Percentiles rank a stretch among this genome's conserved stretches.
phyloP scores from a whole-genome alignment of 2,888 invertebrate species.

The Merodon equestris region DNA sequence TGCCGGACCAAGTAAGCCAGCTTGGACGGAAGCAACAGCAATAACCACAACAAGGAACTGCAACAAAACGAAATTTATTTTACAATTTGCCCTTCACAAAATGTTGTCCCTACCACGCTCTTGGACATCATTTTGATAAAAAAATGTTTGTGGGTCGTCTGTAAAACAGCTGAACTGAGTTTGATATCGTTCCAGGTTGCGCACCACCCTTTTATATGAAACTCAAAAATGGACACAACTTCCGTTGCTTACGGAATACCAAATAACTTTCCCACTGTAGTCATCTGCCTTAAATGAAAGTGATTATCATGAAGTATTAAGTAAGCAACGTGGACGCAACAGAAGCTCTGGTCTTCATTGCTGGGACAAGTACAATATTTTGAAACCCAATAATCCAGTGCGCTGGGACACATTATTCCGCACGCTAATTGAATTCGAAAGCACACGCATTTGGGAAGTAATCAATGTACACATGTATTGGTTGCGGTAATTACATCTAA shows the following conservation, averaged over 20 bases:
- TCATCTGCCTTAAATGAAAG: conserved; percentile 16
- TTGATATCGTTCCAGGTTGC: conserved; percentile 30
- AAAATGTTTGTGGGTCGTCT: conserved; percentile 17
- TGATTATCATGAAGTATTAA: conserved; percentile 40
- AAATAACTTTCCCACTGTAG: conserved; percentile 16
- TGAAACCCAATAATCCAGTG: conserved; percentile 41
- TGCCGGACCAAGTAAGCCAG: conserved; percentile 78
- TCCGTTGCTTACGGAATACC: conserved; percentile 38
- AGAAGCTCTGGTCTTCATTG: too few species aligned
- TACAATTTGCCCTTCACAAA: neutral
- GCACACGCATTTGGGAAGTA: conserved; percentile 21
- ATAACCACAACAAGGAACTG: conserved; percentile 74
- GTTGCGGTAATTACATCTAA: conserved; percentile 33
- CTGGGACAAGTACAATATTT: neutral
- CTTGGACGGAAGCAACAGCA: conserved; percentile 74
- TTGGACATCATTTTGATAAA: conserved; percentile 74
- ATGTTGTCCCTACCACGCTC: conserved; percentile 73
- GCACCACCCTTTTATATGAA: conserved; percentile 54
- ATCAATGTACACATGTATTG: neutral
- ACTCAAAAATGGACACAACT: conserved; percentile 32
- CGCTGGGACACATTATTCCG: conserved; percentile 28
- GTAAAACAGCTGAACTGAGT: conserved; percentile 26
- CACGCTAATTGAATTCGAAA: conserved; percentile 53
- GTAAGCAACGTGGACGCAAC: conserved; percentile 32
- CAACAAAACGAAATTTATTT: conserved; percentile 2